Conservation (phyloP, 2,888 invertebrate genomes). For the Cryptops parisi region DNA sequence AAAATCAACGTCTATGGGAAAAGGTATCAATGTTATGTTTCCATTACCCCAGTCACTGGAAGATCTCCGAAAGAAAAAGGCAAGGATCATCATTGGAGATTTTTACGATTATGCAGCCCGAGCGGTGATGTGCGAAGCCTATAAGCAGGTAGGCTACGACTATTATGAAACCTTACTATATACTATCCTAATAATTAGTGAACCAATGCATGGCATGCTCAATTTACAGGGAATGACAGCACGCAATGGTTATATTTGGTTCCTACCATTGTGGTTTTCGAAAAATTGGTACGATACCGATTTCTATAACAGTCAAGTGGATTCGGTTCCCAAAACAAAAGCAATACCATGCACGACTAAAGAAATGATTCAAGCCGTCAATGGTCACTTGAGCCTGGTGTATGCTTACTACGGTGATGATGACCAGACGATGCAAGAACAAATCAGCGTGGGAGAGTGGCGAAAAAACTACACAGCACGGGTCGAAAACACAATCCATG, state of each 20-base stretch:
- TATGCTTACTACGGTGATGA: conserved; percentile 51
- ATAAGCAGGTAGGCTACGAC: conserved; percentile 36
- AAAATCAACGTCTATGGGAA: neutral
- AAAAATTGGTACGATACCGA: conserved; percentile 46
- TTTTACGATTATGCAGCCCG: conserved; percentile 48
- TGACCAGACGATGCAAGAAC: conserved; percentile 45
- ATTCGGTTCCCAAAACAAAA: conserved; percentile 1
- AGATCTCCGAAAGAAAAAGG: conserved; percentile 48
- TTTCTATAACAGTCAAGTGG: conserved; percentile 25
- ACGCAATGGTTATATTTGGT: conserved; percentile 64
- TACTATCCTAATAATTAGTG: no score
- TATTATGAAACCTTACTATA: no score
- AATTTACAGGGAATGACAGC: conserved; percentile 35
- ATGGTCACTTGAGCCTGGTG: conserved; percentile 54
- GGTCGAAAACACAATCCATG: conserved; percentile 14
- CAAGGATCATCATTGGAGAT: conserved; percentile 64
- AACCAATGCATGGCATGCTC: no score
- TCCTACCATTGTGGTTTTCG: conserved; percentile 54
- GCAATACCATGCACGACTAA: conserved; percentile 41
- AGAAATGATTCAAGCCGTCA: conserved; percentile 51
- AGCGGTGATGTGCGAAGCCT: conserved; percentile 69
- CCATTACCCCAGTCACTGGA: conserved; percentile 41
- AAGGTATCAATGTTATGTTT: neutral
- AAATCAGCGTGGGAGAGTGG: conserved; percentile 49
- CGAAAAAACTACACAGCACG: conserved; percentile 33